phyloP scores from a whole-genome alignment of 2,888 invertebrate genomes.

The Silvanus unidentatus region DNA sequence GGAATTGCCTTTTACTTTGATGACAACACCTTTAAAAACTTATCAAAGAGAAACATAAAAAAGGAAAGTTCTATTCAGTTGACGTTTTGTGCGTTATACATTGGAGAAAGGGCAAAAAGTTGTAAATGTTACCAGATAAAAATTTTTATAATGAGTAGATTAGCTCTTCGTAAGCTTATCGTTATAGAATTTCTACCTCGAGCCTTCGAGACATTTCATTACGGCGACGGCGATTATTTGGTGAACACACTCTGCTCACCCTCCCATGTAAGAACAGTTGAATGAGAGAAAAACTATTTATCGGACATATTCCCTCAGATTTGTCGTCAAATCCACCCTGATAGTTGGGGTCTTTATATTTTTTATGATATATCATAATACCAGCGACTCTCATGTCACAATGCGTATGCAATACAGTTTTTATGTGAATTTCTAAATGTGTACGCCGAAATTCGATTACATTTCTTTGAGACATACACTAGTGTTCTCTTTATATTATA shows the following conservation, averaged over 20 bases:
- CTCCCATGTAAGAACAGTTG: constrained; percentile 5
- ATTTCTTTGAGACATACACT: constrained; percentile 34
- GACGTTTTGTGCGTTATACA: too few species aligned
- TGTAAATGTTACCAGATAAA: too few species aligned
- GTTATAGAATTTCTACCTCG: too few species aligned
- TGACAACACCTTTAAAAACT: neutral
- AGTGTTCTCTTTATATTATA: constrained; percentile 24
- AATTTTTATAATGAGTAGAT: too few species aligned
- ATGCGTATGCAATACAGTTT: constrained; percentile 46
- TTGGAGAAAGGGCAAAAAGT: too few species aligned
- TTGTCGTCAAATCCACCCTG: constrained; percentile 38
- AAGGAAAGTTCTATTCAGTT: neutral
- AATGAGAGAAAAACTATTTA: constrained; percentile 29
- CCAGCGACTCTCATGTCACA: constrained; percentile 40
- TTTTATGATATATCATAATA: constrained; percentile 46
- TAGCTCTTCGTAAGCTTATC: too few species aligned
- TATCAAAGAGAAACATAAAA: too few species aligned
- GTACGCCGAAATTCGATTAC: constrained; percentile 34
- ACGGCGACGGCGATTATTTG: neutral
- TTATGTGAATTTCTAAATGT: constrained; percentile 41
- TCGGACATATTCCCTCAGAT: constrained; percentile 35
- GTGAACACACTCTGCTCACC: constrained; percentile 27
- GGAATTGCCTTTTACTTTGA: constrained; percentile 2
- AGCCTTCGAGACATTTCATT: neutral
- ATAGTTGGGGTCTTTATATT: constrained; percentile 38